These are phyloP conservation scores for Zosterops japonicus DNA, from an alignment of 2,113 vertebrate species.

Conservation along the genomic window DNA sequence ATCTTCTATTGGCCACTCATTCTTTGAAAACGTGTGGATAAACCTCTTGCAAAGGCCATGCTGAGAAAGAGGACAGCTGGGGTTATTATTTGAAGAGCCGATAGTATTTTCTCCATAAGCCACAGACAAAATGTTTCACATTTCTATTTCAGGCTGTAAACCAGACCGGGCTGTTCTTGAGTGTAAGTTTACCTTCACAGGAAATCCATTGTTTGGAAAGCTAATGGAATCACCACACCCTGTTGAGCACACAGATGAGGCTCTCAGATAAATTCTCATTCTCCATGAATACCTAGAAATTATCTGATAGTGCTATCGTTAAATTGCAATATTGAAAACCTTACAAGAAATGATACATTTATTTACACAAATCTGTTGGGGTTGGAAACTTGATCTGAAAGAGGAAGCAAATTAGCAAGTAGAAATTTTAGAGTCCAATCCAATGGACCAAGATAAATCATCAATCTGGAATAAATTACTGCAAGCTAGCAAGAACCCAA, in stretches of 20 bases:
- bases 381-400: neutral
- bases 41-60: neutral
- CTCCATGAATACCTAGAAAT: neutral
- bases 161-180: neutral
- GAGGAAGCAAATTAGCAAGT: neutral
- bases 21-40: neutral
- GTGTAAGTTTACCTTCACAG: slow-evolving; percentile 21
- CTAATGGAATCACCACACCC: slow-evolving; percentile 24
- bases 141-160: slow-evolving; percentile 34
- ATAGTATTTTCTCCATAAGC: neutral
- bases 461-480: neutral
- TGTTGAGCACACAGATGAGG: neutral
- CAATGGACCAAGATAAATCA: neutral
- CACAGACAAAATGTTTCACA: slow-evolving; percentile 3
- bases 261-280: neutral
- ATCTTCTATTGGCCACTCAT: neutral
- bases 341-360: neutral
- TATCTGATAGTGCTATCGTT: neutral
- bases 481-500: neutral
- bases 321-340: neutral
- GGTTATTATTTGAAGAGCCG: neutral
- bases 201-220: slow-evolving; percentile 51
- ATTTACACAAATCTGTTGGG: neutral
- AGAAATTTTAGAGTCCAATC: neutral
- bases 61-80: neutral